These are phyloP conservation scores for Euzetes globulus DNA, from an alignment of 2,888 invertebrate species.

Conservation along the genomic window DNA sequence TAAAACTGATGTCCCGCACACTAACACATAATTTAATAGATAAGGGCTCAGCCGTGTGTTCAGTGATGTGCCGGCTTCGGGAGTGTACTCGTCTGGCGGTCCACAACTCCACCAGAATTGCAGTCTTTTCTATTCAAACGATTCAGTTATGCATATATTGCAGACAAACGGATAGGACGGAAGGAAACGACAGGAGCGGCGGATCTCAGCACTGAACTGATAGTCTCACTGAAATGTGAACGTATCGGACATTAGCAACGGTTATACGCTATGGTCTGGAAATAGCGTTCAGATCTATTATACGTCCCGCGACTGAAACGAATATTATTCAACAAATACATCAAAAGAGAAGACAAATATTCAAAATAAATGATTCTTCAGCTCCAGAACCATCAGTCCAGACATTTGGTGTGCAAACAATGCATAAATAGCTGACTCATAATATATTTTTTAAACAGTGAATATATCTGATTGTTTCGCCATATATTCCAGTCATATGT, in stretches of 20 bases:
- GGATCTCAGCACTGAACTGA: neutral
- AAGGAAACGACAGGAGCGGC: slow-evolving; percentile 21
- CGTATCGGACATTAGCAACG: slow-evolving; percentile 24
- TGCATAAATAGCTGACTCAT: slow-evolving; percentile 16
- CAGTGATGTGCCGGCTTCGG: too few species aligned
- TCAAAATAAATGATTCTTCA: neutral
- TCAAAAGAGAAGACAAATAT: too few species aligned
- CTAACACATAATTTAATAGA: slow-evolving; percentile 18
- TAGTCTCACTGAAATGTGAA: neutral
- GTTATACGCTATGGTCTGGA: neutral
- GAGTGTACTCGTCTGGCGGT: neutral
- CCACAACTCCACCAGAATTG: neutral
- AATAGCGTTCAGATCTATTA: neutral
- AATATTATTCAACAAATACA: neutral
- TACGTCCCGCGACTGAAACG: neutral
- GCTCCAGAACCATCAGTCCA: neutral
- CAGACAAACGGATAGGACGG: slow-evolving; percentile 5
- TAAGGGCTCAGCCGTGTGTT: neutral
- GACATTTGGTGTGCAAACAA: neutral
- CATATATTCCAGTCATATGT: neutral
- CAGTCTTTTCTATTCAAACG: neutral
- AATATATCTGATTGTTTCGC: slow-evolving; percentile 23
- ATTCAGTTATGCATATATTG: slow-evolving; percentile 22
- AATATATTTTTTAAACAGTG: neutral
- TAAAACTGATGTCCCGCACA: slow-evolving; percentile 17